Evolutionary conservation across 64 coral and sea anemone genomes (phyloP).

Genomic region (Pachyseris speciosa): DNA sequence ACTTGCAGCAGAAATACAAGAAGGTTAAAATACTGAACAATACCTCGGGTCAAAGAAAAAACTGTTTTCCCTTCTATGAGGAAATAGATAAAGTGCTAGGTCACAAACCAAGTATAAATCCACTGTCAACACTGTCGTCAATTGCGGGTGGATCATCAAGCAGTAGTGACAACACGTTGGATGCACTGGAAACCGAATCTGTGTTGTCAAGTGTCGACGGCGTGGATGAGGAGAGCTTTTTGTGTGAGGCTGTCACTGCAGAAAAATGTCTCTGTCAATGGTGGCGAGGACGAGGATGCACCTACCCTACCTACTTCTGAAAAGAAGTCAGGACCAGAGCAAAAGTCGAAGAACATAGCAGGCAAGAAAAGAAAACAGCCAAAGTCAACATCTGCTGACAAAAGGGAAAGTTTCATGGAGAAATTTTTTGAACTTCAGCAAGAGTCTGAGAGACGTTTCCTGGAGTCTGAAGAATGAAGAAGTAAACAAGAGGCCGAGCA

Average conservation of each 20-base stretch:
- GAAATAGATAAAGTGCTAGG: conserved; percentile 46
- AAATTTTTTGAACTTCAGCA: conserved; percentile 54
- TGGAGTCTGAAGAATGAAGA: conserved; percentile 36
- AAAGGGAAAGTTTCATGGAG: conserved; percentile 47
- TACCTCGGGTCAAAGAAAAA: conserved; percentile 30
- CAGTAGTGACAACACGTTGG: conserved; percentile 1
- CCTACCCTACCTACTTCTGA: conserved; percentile 27
- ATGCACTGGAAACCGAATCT: conserved; percentile 23
- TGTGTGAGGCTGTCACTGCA: conserved; percentile 32
- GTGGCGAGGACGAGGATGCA: conserved; percentile 27
- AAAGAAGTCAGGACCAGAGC: conserved; percentile 18
- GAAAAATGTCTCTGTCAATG: conserved; percentile 51
- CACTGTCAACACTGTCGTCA: conserved; percentile 53
- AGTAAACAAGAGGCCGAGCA: conserved; percentile 47
- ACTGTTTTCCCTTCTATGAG: conserved; percentile 32
- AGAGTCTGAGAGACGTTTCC: conserved; percentile 51
- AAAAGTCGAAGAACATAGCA: not conserved
- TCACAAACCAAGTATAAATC: conserved; percentile 55
- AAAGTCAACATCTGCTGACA: conserved; percentile 45
- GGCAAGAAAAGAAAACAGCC: conserved; percentile 20
- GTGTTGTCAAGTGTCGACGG: conserved; percentile 19
- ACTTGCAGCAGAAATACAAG: conserved; percentile 56
- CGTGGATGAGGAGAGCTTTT: conserved; percentile 22
- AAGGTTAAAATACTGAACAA: conserved; percentile 36
- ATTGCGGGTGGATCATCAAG: conserved; percentile 38